A percentile compares a stretch with the other conserved stretches of the same genome.
phyloP scores from a whole-genome alignment of 2,113 vertebrate genomes.

The Corythornis cristatus region DNA sequence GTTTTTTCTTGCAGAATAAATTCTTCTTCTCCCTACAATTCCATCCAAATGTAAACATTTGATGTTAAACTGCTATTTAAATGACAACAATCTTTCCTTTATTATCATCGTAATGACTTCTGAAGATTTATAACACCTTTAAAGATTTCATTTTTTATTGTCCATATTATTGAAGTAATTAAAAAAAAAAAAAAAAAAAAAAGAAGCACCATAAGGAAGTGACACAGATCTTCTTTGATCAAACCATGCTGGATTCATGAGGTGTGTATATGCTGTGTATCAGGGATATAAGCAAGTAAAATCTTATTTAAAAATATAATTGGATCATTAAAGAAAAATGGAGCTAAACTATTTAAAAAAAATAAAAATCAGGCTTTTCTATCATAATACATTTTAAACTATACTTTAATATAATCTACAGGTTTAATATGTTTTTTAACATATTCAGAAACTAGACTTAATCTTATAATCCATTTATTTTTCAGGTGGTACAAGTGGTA shows the following conservation, averaged over 20 bases:
- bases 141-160: background rate
- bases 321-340: background rate
- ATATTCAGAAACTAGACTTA: background rate
- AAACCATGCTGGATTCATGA: background rate
- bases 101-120: background rate
- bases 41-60: background rate
- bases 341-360: background rate
- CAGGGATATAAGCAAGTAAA: background rate
- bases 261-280: background rate
- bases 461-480: conserved; percentile 38
- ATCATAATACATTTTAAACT: background rate
- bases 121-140: background rate
- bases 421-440: background rate
- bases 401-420: background rate
- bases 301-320: background rate
- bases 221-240: background rate
- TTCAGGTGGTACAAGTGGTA: background rate
- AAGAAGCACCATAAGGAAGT: background rate
- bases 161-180: background rate
- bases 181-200: background rate
- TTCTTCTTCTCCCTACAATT: background rate
- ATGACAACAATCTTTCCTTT: background rate
- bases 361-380: background rate
- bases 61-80: background rate
- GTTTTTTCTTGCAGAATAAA: conserved; percentile 12